These are phyloP conservation scores for Saguinus midas DNA, from an alignment of 2,113 vertebrate genomes.

Conservation along the genomic window DNA sequence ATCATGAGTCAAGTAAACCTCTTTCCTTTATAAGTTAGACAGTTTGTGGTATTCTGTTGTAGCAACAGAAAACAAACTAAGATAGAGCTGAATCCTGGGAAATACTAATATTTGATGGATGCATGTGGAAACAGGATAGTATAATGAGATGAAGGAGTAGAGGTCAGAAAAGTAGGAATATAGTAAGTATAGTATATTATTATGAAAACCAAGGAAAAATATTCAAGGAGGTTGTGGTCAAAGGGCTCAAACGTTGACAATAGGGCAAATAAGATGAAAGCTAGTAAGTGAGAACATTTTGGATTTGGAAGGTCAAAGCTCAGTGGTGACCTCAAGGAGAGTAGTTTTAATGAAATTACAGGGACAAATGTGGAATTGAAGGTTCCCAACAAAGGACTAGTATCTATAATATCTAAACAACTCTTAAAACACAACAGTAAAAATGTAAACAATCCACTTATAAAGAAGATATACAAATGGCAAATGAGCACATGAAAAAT, in stretches of 20 bases:
- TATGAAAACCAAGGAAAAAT: not conserved
- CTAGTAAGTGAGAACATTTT: not conserved
- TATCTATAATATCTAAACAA: not conserved
- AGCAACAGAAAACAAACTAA: not conserved
- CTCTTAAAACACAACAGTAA: not conserved
- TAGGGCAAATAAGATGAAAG: not conserved
- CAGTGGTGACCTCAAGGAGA: not conserved
- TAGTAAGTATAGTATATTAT: too few relatives aligned
- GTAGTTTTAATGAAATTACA: not conserved
- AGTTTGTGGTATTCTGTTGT: not conserved
- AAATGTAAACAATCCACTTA: not conserved
- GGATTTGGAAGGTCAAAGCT: not conserved
- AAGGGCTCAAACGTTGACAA: not conserved
- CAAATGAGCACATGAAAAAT: not conserved
- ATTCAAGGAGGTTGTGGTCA: not conserved
- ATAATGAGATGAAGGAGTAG: not conserved
- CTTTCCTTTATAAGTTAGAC: not conserved
- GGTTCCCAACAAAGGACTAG: not conserved
- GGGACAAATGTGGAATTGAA: not conserved
- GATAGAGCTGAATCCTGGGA: not conserved
- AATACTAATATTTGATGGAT: not conserved
- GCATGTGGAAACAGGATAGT: not conserved
- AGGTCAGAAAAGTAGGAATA: not conserved
- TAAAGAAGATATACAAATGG: not conserved
- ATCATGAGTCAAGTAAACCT: not conserved